Base-by-base conservation (phyloP, 2,888 invertebrate species). In the Melitaea athalia region DNA sequence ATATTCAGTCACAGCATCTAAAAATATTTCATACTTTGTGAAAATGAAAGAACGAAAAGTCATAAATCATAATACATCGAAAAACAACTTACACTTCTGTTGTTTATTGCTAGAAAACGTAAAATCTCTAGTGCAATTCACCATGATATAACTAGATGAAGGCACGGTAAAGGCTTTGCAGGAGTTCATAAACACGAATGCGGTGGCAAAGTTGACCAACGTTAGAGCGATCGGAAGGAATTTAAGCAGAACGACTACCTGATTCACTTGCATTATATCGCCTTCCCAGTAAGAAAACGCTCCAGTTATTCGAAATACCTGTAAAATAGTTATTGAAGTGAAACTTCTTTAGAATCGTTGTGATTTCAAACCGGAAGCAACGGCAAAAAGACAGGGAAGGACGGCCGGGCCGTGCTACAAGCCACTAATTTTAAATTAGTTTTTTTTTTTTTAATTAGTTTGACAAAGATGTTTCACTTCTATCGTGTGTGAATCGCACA, bases 221-320 rank as follows among this genome's bases (percentile, higher is more conserved):
- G 89, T 85, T 15, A 90, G 24, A 0, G 88, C 88, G 59, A 89
- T 75, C 1, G 92, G 92, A 14, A 92, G 75, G 69, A 86, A 91
- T 80, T 91, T 91, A 14, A 91, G 63, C 12, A 92, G 77, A 1
- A 87, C 85, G 4, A 89, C 83, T 1, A 83, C 81, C 55, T 87
- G 83, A 73, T 85, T 91, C 59, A 86, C 81, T 59, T 81, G 79
- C 87, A 92, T 88, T 78, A 92, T 91, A 69, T 92, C 83, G 43
- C 83, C 78, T 71, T 90, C 91, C 86, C 86, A 90, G 75, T 87
- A 89, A 4, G 84, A 78, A 74, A 90, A 89, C 43, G 91, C 84
- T 10, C 87, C 85, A 15, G 82, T 85, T 77, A 91, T 80, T 79
- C 91, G 84, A 17, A 87, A 81, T 65, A 91, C 85, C 92, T 92